A percentile compares a stretch with the other conserved stretches of the same genome.
These are phyloP conservation scores for Ciona savignyi DNA, from an alignment of 23 tunicate species.

Conservation along the genomic window DNA sequence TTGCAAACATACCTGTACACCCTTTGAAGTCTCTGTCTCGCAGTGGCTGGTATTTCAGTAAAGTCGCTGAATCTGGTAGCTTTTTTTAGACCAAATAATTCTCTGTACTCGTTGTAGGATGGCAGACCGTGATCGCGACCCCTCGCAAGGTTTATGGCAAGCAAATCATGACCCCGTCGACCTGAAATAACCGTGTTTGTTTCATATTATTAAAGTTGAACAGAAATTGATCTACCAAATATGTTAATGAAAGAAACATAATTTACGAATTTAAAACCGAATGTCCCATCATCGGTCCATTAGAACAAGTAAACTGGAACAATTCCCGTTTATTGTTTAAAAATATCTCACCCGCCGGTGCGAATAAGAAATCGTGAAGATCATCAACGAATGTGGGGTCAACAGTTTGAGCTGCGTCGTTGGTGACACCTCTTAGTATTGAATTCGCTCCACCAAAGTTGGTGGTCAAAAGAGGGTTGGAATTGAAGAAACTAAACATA, in stretches of 20 bases:
- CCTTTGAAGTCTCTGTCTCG: not conserved
- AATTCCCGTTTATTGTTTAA: too few relatives aligned
- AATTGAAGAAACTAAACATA: constrained; percentile 75
- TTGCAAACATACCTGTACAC: constrained; percentile 35
- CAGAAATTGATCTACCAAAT: too few relatives aligned
- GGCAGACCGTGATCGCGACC: constrained; percentile 91
- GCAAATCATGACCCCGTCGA: constrained; percentile 34
- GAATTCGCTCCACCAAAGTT: constrained; percentile 64
- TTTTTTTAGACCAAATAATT: constrained; percentile 48
- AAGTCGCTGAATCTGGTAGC: constrained; percentile 39
- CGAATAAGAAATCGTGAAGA: constrained; percentile 19
- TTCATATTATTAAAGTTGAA: too few relatives aligned
- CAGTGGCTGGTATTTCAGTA: constrained; percentile 19
- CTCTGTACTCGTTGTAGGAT: constrained; percentile 72
- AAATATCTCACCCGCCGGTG: constrained; percentile 24
- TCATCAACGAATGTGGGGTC: constrained; percentile 23
- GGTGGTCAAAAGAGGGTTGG: constrained; percentile 33
- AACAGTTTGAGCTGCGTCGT: constrained; percentile 21
- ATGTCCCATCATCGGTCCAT: too few relatives aligned
- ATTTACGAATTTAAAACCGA: too few relatives aligned
- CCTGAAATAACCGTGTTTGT: too few relatives aligned
- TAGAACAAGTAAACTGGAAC: too few relatives aligned
- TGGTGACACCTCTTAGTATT: constrained; percentile 44
- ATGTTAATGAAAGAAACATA: too few relatives aligned
- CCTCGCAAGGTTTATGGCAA: constrained; percentile 77